Conservation (phyloP, 2,797 vertebrate species). For the Myotis myotis region DNA sequence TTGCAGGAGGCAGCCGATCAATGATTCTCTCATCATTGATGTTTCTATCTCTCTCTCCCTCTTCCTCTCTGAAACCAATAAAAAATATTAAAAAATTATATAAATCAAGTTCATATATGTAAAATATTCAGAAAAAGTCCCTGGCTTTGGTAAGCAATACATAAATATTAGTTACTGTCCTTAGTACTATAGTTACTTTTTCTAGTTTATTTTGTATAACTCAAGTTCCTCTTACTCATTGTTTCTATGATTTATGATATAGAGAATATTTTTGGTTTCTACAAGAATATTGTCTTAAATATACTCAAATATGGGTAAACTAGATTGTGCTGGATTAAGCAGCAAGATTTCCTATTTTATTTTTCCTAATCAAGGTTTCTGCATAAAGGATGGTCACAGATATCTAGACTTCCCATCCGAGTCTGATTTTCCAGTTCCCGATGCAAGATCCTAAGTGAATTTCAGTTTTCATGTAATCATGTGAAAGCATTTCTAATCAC, state of each 20-base stretch:
- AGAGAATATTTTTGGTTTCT: neutral
- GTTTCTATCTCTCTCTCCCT: too few species aligned
- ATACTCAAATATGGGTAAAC: neutral
- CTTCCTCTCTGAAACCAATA: too few species aligned
- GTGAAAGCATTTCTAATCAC: neutral
- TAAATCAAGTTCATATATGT: neutral
- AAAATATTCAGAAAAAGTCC: neutral
- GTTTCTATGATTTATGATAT: neutral
- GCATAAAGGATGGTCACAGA: neutral
- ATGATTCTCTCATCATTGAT: too few species aligned
- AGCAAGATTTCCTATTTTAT: neutral
- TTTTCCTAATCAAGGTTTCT: neutral
- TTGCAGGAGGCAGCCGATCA: too few species aligned
- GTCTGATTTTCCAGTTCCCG: neutral
- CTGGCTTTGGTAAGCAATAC: neutral
- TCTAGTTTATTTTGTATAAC: slow-evolving; percentile 17
- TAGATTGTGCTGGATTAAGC: neutral
- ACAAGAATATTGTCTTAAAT: neutral
- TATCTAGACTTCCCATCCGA: neutral
- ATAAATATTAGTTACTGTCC: neutral
- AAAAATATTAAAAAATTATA: too few species aligned
- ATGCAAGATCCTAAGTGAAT: neutral
- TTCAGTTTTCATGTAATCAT: neutral
- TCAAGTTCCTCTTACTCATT: neutral
- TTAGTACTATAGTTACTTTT: neutral